These are phyloP conservation scores for Pseudochirops cupreus DNA, from an alignment of 2,797 vertebrate species.

Conservation along the genomic window DNA sequence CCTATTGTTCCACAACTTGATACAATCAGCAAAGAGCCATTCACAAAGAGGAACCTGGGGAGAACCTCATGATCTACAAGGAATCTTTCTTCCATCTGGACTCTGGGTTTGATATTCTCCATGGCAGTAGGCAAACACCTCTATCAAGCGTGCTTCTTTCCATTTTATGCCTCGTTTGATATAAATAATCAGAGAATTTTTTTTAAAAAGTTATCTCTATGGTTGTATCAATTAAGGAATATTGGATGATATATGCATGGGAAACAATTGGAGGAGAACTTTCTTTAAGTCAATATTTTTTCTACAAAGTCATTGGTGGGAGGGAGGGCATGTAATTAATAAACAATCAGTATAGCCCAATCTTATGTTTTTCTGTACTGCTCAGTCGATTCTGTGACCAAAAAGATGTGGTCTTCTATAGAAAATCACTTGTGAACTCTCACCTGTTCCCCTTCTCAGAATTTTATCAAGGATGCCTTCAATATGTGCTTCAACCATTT, in stretches of 20 bases:
- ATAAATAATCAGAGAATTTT: background rate
- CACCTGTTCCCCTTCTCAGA: background rate
- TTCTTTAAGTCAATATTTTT: background rate
- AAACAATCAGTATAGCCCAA: background rate
- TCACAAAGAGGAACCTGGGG: background rate
- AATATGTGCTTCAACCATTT: background rate
- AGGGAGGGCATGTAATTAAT: background rate
- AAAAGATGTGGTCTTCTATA: background rate
- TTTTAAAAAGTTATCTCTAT: background rate
- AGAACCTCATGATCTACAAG: background rate
- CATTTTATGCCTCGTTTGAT: background rate
- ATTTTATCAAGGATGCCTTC: background rate
- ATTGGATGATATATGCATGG: background rate
- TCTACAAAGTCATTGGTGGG: background rate
- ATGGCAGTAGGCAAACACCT: background rate
- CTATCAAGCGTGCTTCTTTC: too few relatives aligned
- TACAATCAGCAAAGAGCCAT: background rate
- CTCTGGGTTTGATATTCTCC: background rate
- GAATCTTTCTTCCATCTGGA: background rate
- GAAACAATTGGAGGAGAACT: background rate
- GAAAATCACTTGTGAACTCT: background rate
- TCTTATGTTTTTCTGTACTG: background rate
- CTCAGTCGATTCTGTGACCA: background rate
- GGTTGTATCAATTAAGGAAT: background rate
- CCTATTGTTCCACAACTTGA: background rate